phyloP scores from a whole-genome alignment of 2,888 invertebrate species.

The Gasteruption jaculator region DNA sequence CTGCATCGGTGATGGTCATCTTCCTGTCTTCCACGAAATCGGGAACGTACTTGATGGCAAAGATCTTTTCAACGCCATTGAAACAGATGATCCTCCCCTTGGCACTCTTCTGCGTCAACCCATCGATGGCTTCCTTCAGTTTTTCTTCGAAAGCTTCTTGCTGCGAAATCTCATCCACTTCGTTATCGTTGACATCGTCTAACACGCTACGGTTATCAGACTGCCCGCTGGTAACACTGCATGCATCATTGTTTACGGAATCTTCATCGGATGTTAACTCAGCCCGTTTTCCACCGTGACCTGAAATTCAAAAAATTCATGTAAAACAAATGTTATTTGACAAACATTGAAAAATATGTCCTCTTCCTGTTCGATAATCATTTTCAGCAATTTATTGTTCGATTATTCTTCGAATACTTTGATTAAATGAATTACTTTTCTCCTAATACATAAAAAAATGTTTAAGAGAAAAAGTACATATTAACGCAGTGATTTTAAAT shows the following conservation, averaged over 20 bases:
- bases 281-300: slow-evolving; percentile 51
- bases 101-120: slow-evolving; percentile 81
- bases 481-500: no score
- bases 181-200: slow-evolving; percentile 56
- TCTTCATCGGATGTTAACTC: slow-evolving; percentile 75
- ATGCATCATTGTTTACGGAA: slow-evolving; percentile 69
- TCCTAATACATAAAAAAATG: no score
- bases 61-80: slow-evolving; percentile 66
- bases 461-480: no score
- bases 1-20: slow-evolving; percentile 75
- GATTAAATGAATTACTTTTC: no score
- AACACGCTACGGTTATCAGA: slow-evolving; percentile 71
- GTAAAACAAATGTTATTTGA: not conserved
- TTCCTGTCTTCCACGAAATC: slow-evolving; percentile 72
- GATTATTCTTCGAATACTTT: no score
- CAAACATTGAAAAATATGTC: no score
- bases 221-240: slow-evolving; percentile 72
- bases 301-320: slow-evolving; percentile 21
- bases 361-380: no score
- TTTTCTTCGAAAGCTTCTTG: slow-evolving; percentile 84
- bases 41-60: slow-evolving; percentile 75
- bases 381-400: no score
- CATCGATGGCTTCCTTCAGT: slow-evolving; percentile 81
- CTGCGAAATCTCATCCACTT: slow-evolving; percentile 59
- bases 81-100: slow-evolving; percentile 74